These are phyloP conservation scores for Drosophila ustulata DNA, from an alignment of 2,888 invertebrate species.

Conservation along the genomic window DNA sequence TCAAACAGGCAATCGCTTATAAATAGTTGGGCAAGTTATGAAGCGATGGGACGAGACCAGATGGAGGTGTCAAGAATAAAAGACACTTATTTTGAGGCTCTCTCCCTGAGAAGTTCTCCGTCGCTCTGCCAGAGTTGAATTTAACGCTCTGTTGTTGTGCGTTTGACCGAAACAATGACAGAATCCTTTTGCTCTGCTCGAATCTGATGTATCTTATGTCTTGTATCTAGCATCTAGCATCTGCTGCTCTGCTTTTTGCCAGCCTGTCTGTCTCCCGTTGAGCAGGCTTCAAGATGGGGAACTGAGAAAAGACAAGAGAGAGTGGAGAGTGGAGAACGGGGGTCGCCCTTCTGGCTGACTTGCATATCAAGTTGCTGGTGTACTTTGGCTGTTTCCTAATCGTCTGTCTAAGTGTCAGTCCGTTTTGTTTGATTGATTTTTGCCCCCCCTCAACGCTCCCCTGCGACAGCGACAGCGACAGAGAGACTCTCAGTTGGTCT, in stretches of 20 bases:
- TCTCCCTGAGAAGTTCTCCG: background rate
- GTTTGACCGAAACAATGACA: slow-evolving; percentile 72
- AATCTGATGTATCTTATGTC: slow-evolving; percentile 34
- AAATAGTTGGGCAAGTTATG: slow-evolving; percentile 8
- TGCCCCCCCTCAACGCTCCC: slow-evolving; percentile 16
- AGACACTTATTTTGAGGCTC: background rate
- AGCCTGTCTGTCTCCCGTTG: slow-evolving; percentile 27
- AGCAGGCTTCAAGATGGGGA: background rate
- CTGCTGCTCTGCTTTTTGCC: slow-evolving; percentile 33
- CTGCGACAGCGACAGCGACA: too few relatives aligned
- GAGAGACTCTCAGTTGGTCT: background rate
- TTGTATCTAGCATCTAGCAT: slow-evolving; percentile 35
- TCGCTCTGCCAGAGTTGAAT: slow-evolving; percentile 43
- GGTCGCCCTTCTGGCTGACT: slow-evolving; percentile 56
- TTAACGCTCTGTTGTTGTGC: slow-evolving; percentile 75
- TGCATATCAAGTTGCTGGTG: slow-evolving; percentile 66
- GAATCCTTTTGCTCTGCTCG: slow-evolving; percentile 39
- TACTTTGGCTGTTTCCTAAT: slow-evolving; percentile 59
- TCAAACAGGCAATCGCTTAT: background rate
- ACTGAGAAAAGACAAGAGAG: background rate
- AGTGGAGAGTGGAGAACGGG: background rate
- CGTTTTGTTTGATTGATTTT: slow-evolving; percentile 78
- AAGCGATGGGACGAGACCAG: background rate
- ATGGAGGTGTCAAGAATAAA: background rate
- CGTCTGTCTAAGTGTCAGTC: slow-evolving; percentile 79